These are phyloP conservation scores for Dallia pectoralis DNA, from an alignment of 2,797 vertebrate genomes.

Conservation along the genomic window DNA sequence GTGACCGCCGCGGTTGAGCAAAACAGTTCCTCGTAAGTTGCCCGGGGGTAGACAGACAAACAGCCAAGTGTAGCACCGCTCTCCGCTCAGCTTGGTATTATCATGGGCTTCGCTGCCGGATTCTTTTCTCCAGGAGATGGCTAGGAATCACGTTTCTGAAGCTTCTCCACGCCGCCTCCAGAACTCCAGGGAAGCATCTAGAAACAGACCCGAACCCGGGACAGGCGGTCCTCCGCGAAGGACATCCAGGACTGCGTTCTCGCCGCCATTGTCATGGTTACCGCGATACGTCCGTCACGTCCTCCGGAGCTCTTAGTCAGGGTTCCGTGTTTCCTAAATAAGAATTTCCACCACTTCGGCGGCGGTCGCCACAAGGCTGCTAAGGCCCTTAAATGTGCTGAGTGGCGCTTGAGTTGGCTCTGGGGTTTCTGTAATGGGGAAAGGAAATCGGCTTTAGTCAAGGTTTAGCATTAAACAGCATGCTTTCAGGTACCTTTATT, in stretches of 20 bases:
- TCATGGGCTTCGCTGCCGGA: conserved; percentile 13
- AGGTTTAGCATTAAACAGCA: neutral
- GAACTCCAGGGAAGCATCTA: neutral
- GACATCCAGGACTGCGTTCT: neutral
- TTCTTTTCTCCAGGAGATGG: conserved; percentile 7
- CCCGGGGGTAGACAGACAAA: conserved; percentile 41
- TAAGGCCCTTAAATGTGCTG: conserved; percentile 47
- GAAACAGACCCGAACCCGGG: neutral
- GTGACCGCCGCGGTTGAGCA: conserved; percentile 16
- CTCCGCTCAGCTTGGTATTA: conserved; percentile 35
- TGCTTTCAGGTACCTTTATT: neutral
- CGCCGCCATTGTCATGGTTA: conserved; percentile 19
- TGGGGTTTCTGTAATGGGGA: conserved; percentile 44
- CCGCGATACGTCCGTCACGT: conserved; percentile 7
- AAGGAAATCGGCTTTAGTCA: conserved; percentile 37
- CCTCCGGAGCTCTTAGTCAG: neutral
- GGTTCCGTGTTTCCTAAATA: conserved; percentile 58
- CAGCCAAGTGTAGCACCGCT: conserved; percentile 64
- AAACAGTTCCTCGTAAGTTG: conserved; percentile 5
- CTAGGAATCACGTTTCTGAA: neutral
- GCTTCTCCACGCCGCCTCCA: neutral
- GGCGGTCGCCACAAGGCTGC: conserved; percentile 49
- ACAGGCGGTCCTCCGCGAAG: conserved; percentile 11
- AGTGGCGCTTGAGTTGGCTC: conserved; percentile 46
- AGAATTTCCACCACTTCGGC: conserved; percentile 76